Evolutionary conservation across 1,140 invertebrate species (phyloP).

Genomic region (Copidosoma floridanum): DNA sequence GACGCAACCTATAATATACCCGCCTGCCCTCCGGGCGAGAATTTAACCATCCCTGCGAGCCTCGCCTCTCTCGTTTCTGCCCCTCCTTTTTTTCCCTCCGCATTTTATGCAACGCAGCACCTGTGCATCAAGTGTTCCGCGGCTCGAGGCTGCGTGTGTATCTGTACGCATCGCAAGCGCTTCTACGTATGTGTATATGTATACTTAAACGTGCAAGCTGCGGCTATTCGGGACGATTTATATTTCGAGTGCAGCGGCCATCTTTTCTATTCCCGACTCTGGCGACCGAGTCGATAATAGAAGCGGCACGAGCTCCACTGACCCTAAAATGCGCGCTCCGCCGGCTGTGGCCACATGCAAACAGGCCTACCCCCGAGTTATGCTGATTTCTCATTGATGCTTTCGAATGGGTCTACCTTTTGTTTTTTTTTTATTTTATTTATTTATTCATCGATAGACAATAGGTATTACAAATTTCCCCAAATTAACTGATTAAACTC

Average conservation of each 20-base stretch:
- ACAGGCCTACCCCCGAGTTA: no score
- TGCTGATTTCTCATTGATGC: conserved; percentile 15
- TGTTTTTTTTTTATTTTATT: no score
- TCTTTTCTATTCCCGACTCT: conserved; percentile 37
- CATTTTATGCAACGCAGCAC: no score
- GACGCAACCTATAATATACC: no score
- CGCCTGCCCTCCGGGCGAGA: conserved; percentile 32
- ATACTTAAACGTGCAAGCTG: neutral
- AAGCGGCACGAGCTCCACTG: conserved; percentile 35
- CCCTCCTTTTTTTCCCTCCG: neutral
- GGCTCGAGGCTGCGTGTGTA: neutral
- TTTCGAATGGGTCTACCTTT: no score
- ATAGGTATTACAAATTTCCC: neutral
- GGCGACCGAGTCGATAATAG: conserved; percentile 35
- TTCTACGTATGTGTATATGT: no score
- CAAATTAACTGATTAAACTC: neutral
- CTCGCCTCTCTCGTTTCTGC: neutral
- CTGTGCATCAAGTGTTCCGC: neutral
- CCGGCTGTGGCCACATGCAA: no score
- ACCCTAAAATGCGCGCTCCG: conserved; percentile 32
- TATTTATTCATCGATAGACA: no score
- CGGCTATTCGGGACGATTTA: conserved; percentile 25
- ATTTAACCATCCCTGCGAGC: neutral
- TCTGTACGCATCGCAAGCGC: no score
- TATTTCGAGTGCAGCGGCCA: conserved; percentile 22